phyloP scores from a whole-genome alignment of 2,797 vertebrate species.

The Botia kubotai region DNA sequence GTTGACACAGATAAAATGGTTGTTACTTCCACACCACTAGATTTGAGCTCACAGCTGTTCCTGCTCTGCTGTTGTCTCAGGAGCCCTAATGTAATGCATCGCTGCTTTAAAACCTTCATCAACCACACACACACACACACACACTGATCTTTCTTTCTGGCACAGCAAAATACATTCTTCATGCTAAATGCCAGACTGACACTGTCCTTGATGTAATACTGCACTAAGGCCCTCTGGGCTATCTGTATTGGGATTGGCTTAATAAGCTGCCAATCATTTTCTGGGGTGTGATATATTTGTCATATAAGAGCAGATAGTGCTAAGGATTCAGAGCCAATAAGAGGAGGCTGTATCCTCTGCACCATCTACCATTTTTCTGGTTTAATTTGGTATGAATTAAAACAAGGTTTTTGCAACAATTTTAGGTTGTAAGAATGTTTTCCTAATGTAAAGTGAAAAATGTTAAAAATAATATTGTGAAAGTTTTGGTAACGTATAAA shows the following conservation, averaged over 20 bases:
- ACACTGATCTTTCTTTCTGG: conserved; percentile 19
- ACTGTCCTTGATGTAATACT: conserved; percentile 19
- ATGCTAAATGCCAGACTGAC: conserved; percentile 4
- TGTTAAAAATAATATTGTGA: no score
- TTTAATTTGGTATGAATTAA: background rate
- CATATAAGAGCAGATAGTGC: conserved; percentile 23
- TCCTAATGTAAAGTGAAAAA: no score
- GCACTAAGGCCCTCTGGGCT: conserved; percentile 8
- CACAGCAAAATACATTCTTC: conserved; percentile 13
- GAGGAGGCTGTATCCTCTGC: conserved; percentile 3
- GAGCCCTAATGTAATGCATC: conserved; percentile 38
- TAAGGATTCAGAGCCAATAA: conserved; percentile 24
- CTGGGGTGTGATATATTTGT: background rate
- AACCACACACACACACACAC: conserved; percentile 28
- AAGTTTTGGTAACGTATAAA: no score
- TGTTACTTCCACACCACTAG: conserved; percentile 67
- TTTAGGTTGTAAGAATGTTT: no score
- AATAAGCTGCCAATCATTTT: conserved; percentile 19
- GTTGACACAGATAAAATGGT: conserved; percentile 66
- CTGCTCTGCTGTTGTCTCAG: conserved; percentile 28
- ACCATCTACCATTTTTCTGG: conserved; percentile 25
- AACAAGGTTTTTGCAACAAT: background rate
- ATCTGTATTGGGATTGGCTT: conserved; percentile 27
- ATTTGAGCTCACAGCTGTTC: conserved; percentile 56
- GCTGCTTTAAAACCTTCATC: conserved; percentile 44